These are phyloP conservation scores for Melipona beecheii DNA, from an alignment of 2,888 invertebrate genomes.

Conservation along the genomic window DNA sequence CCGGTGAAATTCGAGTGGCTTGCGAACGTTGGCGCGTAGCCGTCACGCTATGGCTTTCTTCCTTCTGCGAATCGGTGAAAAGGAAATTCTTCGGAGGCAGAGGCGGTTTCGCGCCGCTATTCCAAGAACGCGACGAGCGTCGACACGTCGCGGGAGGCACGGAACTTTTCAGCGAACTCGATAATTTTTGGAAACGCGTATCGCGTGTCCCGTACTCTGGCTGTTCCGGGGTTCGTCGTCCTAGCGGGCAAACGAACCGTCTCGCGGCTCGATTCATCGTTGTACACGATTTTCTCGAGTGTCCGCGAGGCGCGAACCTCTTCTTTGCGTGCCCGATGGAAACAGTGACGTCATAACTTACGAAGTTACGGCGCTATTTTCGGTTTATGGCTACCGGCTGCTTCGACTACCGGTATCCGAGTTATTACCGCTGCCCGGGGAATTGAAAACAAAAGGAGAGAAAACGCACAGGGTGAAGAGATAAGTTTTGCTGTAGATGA, in stretches of 20 bases:
- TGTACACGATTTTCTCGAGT: not conserved
- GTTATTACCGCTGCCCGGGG: slow-evolving; percentile 50
- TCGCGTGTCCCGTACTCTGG: not conserved
- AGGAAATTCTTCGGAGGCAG: slow-evolving; percentile 61
- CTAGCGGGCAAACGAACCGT: too few species aligned
- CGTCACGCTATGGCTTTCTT: slow-evolving; percentile 63
- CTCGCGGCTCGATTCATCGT: not conserved
- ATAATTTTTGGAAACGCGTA: slow-evolving; percentile 27
- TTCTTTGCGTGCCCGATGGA: slow-evolving; percentile 31
- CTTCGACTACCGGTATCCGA: slow-evolving; percentile 53
- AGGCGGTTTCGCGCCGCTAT: slow-evolving; percentile 47
- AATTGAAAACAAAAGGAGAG: slow-evolving; percentile 61
- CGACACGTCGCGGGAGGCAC: not conserved
- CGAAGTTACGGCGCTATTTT: slow-evolving; percentile 62
- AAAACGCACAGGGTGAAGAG: not conserved
- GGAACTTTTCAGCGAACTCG: slow-evolving; percentile 4
- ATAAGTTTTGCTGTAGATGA: too few species aligned
- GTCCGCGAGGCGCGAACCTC: not conserved
- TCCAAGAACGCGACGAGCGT: slow-evolving; percentile 40
- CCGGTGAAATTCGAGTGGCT: slow-evolving; percentile 64
- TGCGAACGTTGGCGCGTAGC: slow-evolving; percentile 13
- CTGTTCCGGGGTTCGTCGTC: not conserved
- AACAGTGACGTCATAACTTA: slow-evolving; percentile 64
- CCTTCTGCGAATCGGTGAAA: slow-evolving; percentile 66
- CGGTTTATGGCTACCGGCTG: slow-evolving; percentile 64